Conservation (phyloP, 1,140 invertebrate genomes). For the Pristionchus pacificus region DNA sequence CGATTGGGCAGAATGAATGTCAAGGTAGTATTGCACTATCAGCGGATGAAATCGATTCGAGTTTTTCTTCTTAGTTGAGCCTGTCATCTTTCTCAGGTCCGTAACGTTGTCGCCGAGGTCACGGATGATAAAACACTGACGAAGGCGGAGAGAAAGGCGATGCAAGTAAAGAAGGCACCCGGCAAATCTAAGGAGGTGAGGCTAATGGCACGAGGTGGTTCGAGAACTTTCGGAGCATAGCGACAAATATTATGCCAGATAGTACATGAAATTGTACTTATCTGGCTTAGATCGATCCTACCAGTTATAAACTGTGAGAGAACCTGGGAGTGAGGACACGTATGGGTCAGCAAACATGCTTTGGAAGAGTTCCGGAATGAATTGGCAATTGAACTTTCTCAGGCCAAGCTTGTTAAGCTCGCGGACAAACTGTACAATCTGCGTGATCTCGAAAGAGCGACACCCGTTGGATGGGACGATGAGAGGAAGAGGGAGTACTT, state of each 20-base stretch:
- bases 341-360: too few species aligned
- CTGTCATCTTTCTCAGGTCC: constrained; percentile 14
- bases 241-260: too few species aligned
- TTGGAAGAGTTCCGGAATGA: too few species aligned
- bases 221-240: too few species aligned
- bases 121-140: constrained; percentile 75
- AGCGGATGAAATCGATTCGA: background rate
- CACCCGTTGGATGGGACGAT: constrained; percentile 63
- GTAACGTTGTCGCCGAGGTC: constrained; percentile 67
- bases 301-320: constrained; percentile 8
- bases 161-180: constrained; percentile 70
- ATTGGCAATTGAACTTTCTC: too few species aligned
- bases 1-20: background rate
- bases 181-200: constrained; percentile 57
- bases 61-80: too few species aligned
- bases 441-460: constrained; percentile 67
- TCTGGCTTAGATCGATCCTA: constrained; percentile 4
- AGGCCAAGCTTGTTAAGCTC: constrained; percentile 76
- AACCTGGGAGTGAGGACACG: background rate
- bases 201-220: too few species aligned
- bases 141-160: constrained; percentile 67
- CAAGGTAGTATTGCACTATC: background rate
- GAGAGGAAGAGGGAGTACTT: constrained; percentile 68
- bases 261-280: constrained; percentile 1
- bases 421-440: constrained; percentile 83